These are phyloP conservation scores for Pantelozetes paolii DNA, from an alignment of 2,888 invertebrate species.

Conservation along the genomic window DNA sequence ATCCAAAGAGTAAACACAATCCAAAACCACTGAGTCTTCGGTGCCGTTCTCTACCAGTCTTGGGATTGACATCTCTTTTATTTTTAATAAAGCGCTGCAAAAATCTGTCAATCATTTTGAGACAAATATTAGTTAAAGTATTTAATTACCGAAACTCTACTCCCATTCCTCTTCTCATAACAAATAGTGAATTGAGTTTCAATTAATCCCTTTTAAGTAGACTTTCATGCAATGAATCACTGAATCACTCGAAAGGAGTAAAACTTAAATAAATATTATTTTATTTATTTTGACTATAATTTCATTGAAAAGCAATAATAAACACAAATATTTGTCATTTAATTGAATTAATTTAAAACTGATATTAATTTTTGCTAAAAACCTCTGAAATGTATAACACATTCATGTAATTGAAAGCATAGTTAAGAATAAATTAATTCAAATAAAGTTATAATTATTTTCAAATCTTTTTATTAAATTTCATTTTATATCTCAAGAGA, in stretches of 20 bases:
- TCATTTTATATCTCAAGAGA: too few species aligned
- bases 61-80: constrained; percentile 46
- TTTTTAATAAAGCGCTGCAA: constrained; percentile 43
- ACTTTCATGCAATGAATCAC: not conserved
- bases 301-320: not conserved
- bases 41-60: constrained; percentile 47
- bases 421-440: too few species aligned
- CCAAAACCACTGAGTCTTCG: constrained; percentile 47
- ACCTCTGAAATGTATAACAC: too few species aligned
- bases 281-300: not conserved
- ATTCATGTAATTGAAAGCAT: too few species aligned
- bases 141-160: not conserved
- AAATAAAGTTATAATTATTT: too few species aligned
- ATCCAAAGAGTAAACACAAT: constrained; percentile 47
- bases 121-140: not conserved
- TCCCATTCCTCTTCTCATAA: not conserved
- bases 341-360: constrained; percentile 10
- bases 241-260: not conserved
- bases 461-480: too few species aligned
- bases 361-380: not conserved
- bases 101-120: constrained; percentile 23
- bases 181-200: not conserved
- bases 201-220: not conserved
- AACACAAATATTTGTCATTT: not conserved
- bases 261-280: constrained; percentile 16